Conservation (phyloP, 2,797 vertebrate species). For the Tenualosa ilisha region DNA sequence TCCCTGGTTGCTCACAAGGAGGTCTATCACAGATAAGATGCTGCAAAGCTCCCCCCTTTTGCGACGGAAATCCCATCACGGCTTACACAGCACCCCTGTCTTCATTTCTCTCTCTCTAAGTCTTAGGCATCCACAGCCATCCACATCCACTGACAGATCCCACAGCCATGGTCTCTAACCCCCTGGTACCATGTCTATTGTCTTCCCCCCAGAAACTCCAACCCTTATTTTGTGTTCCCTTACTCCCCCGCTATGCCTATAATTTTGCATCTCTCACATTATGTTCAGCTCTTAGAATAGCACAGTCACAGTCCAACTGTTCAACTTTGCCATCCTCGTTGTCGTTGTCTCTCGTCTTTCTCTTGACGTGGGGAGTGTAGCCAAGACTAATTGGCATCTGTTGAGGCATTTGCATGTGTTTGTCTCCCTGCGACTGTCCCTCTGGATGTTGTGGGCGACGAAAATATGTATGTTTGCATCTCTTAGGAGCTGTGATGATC, state of each 20-base stretch:
- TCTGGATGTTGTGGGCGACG: not conserved
- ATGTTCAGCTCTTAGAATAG: no score
- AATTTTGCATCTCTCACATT: no score
- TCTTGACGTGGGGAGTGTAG: not conserved
- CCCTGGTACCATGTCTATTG: no score
- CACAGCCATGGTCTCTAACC: no score
- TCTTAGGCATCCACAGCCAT: no score
- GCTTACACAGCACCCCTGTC: not conserved
- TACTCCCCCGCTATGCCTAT: no score
- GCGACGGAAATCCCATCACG: not conserved
- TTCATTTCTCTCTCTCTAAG: no score
- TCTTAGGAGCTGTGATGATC: not conserved
- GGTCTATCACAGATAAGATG: constrained; percentile 6
- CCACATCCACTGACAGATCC: no score
- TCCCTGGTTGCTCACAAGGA: not conserved
- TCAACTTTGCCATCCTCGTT: no score
- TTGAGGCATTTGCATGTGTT: not conserved
- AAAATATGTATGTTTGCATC: not conserved
- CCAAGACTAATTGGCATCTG: not conserved
- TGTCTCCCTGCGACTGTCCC: not conserved
- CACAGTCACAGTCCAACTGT: no score
- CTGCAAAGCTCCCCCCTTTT: not conserved
- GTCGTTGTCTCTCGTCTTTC: not conserved
- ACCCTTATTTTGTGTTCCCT: no score
- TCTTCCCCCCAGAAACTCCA: no score